Percentiles rank a stretch among this genome's conserved stretches.
phyloP scores from a whole-genome alignment of 2,113 vertebrate genomes.

The Aix galericulata region DNA sequence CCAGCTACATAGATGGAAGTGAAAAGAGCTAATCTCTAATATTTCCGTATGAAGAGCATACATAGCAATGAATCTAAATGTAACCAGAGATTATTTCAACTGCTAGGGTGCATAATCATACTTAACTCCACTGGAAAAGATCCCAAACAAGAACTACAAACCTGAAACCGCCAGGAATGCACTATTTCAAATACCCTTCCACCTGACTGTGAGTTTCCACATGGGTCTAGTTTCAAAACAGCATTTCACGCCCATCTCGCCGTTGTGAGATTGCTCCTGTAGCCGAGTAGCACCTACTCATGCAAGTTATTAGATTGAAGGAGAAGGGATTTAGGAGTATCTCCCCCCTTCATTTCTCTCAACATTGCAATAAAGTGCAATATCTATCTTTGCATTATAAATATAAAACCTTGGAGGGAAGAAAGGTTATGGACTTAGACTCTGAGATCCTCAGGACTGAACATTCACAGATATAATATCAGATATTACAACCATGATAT shows the following conservation, averaged over 20 bases:
- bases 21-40: slow-evolving; percentile 13
- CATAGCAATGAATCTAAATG: neutral
- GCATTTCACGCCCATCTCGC: neutral
- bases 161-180: neutral
- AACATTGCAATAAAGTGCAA: neutral
- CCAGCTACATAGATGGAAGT: neutral
- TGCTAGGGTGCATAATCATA: neutral
- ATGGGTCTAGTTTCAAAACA: neutral
- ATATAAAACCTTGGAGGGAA: neutral
- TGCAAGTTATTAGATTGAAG: neutral
- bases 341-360: neutral
- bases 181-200: neutral
- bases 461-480: neutral
- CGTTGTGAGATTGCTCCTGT: neutral
- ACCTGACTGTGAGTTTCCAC: neutral
- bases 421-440: neutral
- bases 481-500: slow-evolving; percentile 8
- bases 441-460: slow-evolving; percentile 14
- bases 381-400: neutral
- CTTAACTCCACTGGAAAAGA: neutral
- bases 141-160: neutral
- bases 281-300: neutral
- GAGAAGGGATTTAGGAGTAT: neutral
- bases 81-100: neutral
- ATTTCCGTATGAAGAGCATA: neutral